A percentile compares a stretch with the other conserved stretches of the same genome.
phyloP scores from a whole-genome alignment of 2,888 invertebrate genomes.

The Kuschelorhynchus macadamiae region DNA sequence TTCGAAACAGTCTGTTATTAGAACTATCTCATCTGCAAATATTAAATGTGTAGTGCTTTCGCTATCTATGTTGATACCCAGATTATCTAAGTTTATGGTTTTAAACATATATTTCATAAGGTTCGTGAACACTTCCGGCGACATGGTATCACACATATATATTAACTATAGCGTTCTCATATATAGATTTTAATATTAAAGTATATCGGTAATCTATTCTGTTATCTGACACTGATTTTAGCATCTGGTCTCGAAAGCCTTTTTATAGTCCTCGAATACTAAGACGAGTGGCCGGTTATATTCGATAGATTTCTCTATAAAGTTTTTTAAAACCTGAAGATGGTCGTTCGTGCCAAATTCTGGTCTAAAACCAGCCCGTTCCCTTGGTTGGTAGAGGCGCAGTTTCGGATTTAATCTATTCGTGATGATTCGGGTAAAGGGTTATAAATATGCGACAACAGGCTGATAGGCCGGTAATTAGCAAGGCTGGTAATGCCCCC shows the following conservation, averaged over 20 bases:
- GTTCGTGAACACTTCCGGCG: neutral
- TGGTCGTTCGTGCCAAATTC: slow-evolving; percentile 48
- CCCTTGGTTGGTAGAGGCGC: slow-evolving; percentile 47
- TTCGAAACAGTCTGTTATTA: neutral
- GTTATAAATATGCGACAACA: slow-evolving; percentile 33
- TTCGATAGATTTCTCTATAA: slow-evolving; percentile 15
- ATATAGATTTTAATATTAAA: too few species aligned
- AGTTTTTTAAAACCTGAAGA: slow-evolving; percentile 29
- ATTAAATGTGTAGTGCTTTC: slow-evolving; percentile 1
- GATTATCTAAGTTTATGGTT: too few species aligned
- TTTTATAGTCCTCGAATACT: slow-evolving; percentile 8
- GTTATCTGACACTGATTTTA: too few species aligned
- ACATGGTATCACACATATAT: slow-evolving; percentile 7
- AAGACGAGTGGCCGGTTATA: slow-evolving; percentile 11
- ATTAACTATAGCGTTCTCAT: neutral
- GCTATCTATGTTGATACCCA: slow-evolving; percentile 7
- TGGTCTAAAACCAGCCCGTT: slow-evolving; percentile 48
- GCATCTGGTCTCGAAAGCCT: slow-evolving; percentile 5
- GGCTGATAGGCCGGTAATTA: slow-evolving; percentile 8
- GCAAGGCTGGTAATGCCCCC: slow-evolving; percentile 8
- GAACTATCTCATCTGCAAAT: slow-evolving; percentile 6
- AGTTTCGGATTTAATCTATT: slow-evolving; percentile 46
- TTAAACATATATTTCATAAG: neutral
- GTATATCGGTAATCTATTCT: too few species aligned
- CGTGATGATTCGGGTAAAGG: slow-evolving; percentile 45